These are phyloP conservation scores for Pseudochirops cupreus DNA, from an alignment of 2,797 vertebrate genomes.

Conservation along the genomic window DNA sequence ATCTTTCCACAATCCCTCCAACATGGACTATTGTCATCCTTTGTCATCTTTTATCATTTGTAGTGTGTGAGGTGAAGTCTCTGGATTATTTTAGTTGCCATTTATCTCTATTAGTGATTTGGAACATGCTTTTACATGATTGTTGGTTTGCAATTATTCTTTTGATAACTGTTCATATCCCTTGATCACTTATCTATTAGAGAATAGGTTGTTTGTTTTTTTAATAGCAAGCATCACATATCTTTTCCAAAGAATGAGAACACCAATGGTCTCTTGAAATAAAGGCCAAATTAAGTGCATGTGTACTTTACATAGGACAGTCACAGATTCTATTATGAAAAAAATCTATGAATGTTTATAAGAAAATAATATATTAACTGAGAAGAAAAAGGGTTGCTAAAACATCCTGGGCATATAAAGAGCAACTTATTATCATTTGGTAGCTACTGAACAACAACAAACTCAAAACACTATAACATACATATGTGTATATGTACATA, in stretches of 20 bases:
- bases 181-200: background rate
- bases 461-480: background rate
- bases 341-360: background rate
- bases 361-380: background rate
- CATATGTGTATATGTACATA: too few species aligned
- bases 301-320: background rate
- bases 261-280: background rate
- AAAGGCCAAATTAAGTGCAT: background rate
- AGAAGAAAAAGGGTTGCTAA: background rate
- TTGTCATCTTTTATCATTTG: too few species aligned
- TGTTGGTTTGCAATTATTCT: too few species aligned
- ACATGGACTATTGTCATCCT: too few species aligned
- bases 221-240: background rate
- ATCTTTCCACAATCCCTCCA: too few species aligned
- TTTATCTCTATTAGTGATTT: too few species aligned
- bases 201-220: background rate
- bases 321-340: background rate
- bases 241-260: background rate
- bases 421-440: background rate
- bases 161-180: too few species aligned
- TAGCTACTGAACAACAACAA: background rate
- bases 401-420: background rate
- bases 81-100: too few species aligned
- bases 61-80: too few species aligned
- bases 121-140: too few species aligned